Base-by-base conservation (phyloP, 1,140 invertebrate genomes). In the Nomia melanderi region DNA sequence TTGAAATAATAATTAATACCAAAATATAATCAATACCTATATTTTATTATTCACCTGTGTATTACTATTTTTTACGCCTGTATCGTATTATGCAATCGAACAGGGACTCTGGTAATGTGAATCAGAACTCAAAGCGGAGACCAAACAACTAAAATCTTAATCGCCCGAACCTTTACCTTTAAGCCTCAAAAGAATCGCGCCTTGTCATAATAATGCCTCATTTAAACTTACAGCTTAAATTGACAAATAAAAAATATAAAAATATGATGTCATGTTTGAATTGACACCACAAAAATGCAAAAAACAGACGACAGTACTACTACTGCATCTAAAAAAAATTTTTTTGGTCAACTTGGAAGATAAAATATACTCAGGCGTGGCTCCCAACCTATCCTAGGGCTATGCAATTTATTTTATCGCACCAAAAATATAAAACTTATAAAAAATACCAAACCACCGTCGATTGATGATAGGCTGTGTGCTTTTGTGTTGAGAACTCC, bases 201-300 rank as follows among this genome's bases (percentile, higher is more conserved):
- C 83, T 88, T 87, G 66, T 86, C 82, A 86, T 89, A 89, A 90
- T 92, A 87, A 92, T 92, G 81, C 87, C 89, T 92, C 87, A 88
- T 92, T 92, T 92, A 85, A 92, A 92, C 86, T 92, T 92, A 91
- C 92, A 92, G 92, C 92, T 92, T 90, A 85, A 88, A 89, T 88
- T 89, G 88, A 90, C 82, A 90, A 88, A 91, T 88, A 91, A 83
- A 88, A 86, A 88, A 91, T 88, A 90, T 78, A 88, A 84, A 86
- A 83, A 91, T 83, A 83, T 88, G 90, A 90, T 91, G 90, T 91
- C 88, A 84, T 85, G 82, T 90, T 88, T 86, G 89, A 82, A 91
- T 91, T 90, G 87, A 91, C 88, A 89, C 64, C 70, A 88, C 83
- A 90, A 91, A n/a, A 91, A 88, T 86, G 88, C 88, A 44, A 86